Conservation (phyloP, 2,888 invertebrate genomes). For the Chrysodeixis includens region DNA sequence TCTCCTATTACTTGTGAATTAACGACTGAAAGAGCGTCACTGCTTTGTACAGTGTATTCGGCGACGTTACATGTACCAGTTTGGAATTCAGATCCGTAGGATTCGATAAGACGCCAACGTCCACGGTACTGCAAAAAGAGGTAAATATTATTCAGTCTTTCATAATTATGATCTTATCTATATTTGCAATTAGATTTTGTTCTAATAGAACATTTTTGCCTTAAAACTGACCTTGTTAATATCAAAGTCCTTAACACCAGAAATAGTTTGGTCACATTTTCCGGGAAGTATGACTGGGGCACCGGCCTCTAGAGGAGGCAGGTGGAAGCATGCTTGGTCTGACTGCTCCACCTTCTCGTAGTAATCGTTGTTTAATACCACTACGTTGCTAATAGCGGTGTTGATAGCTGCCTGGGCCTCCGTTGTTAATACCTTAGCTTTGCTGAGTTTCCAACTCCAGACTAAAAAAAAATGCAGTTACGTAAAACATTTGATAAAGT, state of each 20-base stretch:
- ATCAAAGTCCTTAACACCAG: conserved; percentile 69
- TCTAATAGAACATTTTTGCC: not conserved
- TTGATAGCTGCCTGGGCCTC: conserved; percentile 62
- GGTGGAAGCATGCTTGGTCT: conserved; percentile 72
- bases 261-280: conserved; percentile 70
- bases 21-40: conserved; percentile 58
- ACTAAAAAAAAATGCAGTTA: conserved; percentile 59
- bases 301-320: conserved; percentile 67
- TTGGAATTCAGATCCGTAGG: conserved; percentile 90
- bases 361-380: conserved; percentile 69
- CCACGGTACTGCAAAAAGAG: conserved; percentile 66
- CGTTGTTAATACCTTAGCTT: conserved; percentile 61
- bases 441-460: conserved; percentile 80
- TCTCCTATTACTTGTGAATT: conserved; percentile 79
- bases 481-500: too few relatives aligned
- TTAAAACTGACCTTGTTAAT: conserved; percentile 7
- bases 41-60: conserved; percentile 79
- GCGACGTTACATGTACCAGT: conserved; percentile 90
- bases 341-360: conserved; percentile 68
- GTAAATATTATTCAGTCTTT: not conserved
- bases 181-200: too few relatives aligned
- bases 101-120: conserved; percentile 90
- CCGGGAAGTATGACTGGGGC: conserved; percentile 70
- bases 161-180: not conserved
- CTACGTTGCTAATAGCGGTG: conserved; percentile 60